Evolutionary conservation across 1,140 invertebrate genomes (phyloP).

Genomic region (Cylas formicarius): DNA sequence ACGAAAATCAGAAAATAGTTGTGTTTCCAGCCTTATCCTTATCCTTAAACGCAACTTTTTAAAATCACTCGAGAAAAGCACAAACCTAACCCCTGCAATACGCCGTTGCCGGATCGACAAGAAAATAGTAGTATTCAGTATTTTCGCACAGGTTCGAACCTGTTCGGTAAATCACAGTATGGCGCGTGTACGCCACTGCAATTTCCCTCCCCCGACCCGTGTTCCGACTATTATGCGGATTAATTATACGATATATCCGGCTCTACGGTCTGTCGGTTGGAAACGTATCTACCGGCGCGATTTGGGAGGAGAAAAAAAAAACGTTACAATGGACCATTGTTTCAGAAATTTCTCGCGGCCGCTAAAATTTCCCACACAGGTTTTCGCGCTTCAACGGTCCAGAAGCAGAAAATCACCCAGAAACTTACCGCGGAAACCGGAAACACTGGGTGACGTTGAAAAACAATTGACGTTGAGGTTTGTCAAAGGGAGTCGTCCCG

Average conservation of each 20-base stretch:
- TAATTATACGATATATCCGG: conserved; percentile 36
- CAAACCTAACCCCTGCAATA: too few species aligned
- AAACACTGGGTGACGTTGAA: background rate
- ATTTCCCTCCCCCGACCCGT: conserved; percentile 16
- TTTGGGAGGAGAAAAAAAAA: background rate
- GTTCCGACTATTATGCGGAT: conserved; percentile 36
- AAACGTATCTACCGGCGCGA: conserved; percentile 10
- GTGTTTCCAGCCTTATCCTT: too few species aligned
- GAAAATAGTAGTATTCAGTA: too few species aligned
- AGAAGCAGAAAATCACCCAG: background rate
- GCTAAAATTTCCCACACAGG: background rate
- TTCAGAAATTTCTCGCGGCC: background rate
- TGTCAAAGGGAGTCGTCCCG: too few species aligned
- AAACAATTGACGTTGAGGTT: too few species aligned
- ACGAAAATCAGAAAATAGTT: too few species aligned
- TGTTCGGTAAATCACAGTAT: too few species aligned
- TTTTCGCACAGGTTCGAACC: too few species aligned
- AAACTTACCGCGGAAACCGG: background rate
- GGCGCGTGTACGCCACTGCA: too few species aligned
- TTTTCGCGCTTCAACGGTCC: background rate
- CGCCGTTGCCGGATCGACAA: too few species aligned
- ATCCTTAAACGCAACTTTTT: too few species aligned
- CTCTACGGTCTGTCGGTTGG: conserved; percentile 27
- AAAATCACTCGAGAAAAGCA: too few species aligned
- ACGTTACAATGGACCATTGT: background rate